A percentile compares a stretch with the other conserved stretches of the same genome.
These are phyloP conservation scores for Embidobia sp. DNA, from an alignment of 2,888 invertebrate species.

Conservation along the genomic window DNA sequence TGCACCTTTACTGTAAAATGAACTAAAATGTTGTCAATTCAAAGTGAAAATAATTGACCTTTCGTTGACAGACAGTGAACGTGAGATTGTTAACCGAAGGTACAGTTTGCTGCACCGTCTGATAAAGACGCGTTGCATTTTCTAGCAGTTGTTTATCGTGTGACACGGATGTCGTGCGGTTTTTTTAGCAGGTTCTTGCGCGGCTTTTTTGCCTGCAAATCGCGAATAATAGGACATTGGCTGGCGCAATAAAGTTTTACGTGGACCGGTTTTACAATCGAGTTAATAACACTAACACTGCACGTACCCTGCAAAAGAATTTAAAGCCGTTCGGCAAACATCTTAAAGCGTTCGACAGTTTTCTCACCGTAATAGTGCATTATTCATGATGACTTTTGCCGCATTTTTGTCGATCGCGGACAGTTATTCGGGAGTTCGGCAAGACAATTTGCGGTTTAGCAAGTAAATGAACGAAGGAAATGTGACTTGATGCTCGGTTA, in stretches of 20 bases:
- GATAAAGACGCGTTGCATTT: background rate
- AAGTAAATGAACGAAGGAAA: constrained; percentile 6
- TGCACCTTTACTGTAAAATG: too few relatives aligned
- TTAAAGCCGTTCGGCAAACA: constrained; percentile 45
- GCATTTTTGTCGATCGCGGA: background rate
- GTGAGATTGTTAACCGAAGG: too few relatives aligned
- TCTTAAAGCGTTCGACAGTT: constrained; percentile 36
- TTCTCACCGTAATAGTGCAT: constrained; percentile 45
- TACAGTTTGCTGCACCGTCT: too few relatives aligned
- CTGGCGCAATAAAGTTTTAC: constrained; percentile 50
- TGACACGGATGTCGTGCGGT: constrained; percentile 3
- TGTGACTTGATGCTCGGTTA: constrained; percentile 20
- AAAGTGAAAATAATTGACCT: too few relatives aligned
- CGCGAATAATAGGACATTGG: constrained; percentile 48
- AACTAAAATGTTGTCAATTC: too few relatives aligned
- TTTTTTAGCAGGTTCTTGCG: constrained; percentile 15
- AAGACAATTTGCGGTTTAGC: constrained; percentile 9
- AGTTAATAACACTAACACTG: constrained; percentile 45
- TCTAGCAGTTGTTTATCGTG: constrained; percentile 9
- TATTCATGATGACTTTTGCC: constrained; percentile 32
- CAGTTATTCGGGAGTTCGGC: constrained; percentile 9
- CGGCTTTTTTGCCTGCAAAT: constrained; percentile 21
- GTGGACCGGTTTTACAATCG: constrained; percentile 58
- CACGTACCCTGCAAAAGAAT: constrained; percentile 48
- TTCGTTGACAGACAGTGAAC: too few relatives aligned